A percentile compares a stretch with the other conserved stretches of the same genome.
phyloP scores from a whole-genome alignment of 2,888 invertebrate genomes.

The Ariolimax columbianus region DNA sequence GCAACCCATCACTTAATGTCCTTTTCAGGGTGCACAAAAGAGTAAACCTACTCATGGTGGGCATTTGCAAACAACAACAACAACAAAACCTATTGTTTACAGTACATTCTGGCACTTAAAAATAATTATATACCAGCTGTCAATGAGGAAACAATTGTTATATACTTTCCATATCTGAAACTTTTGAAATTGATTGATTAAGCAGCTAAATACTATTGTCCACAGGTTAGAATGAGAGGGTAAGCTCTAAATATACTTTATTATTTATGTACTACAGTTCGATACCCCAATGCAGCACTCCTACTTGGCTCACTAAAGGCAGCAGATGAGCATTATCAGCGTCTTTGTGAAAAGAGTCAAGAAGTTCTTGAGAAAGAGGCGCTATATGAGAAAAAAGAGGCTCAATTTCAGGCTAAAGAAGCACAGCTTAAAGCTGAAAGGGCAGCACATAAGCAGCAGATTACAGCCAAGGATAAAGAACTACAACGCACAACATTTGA shows the following conservation, averaged over 20 bases:
- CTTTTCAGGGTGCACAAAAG: too few relatives aligned
- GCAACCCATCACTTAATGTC: too few relatives aligned
- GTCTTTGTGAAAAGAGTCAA: conserved; percentile 52
- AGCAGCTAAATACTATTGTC: too few relatives aligned
- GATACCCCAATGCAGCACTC: conserved; percentile 51
- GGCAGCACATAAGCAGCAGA: conserved; percentile 15
- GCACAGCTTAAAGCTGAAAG: conserved; percentile 33
- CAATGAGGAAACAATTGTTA: too few relatives aligned
- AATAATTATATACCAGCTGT: too few relatives aligned
- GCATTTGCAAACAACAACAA: too few relatives aligned
- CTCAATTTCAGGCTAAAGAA: conserved; percentile 34
- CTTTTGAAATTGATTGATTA: too few relatives aligned
- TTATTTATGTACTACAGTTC: not conserved
- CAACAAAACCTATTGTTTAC: too few relatives aligned
- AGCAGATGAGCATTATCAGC: conserved; percentile 48
- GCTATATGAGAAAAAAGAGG: conserved; percentile 6
- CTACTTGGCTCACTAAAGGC: conserved; percentile 53
- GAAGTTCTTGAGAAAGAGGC: conserved; percentile 41
- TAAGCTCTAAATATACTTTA: not conserved
- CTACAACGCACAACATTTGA: conserved; percentile 39
- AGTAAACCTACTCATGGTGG: too few relatives aligned
- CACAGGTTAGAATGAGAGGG: too few relatives aligned
- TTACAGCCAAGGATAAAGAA: conserved; percentile 37
- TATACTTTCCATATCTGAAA: too few relatives aligned
- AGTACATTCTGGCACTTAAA: too few relatives aligned